These are phyloP conservation scores for Palythoa grandis DNA, from an alignment of 92 coral and sea anemone species.

Conservation along the genomic window DNA sequence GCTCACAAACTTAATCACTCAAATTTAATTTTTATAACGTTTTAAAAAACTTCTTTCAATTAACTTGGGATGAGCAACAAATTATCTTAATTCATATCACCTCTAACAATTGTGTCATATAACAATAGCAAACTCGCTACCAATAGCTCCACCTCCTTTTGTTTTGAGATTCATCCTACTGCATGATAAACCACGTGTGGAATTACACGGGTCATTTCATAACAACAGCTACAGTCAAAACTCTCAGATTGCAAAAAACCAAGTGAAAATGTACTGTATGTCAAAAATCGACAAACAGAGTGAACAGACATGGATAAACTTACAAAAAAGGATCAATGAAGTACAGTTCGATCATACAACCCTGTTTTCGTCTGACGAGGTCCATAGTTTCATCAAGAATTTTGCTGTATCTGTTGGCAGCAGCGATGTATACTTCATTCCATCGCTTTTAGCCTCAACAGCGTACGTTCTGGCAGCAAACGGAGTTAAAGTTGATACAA, in stretches of 20 bases:
- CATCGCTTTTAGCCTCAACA: conserved; percentile 31
- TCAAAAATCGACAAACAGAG: too few species aligned
- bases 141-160: background rate
- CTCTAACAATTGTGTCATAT: background rate
- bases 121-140: background rate
- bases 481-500: background rate
- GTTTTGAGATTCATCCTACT: too few species aligned
- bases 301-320: too few species aligned
- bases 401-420: conserved; percentile 46
- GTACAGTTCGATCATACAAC: too few species aligned
- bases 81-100: background rate
- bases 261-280: background rate
- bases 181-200: conserved; percentile 3
- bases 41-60: background rate
- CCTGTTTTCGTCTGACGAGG: conserved; percentile 1
- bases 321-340: too few species aligned
- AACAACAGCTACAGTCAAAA: background rate
- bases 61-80: background rate
- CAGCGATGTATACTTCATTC: conserved; percentile 35
- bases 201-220: too few species aligned
- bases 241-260: background rate
- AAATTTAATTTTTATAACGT: background rate
- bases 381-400: background rate
- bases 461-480: conserved; percentile 24
- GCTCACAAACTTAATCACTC: background rate